Conservation (phyloP, 2,888 invertebrate species). For the Chrysodeixis includens region DNA sequence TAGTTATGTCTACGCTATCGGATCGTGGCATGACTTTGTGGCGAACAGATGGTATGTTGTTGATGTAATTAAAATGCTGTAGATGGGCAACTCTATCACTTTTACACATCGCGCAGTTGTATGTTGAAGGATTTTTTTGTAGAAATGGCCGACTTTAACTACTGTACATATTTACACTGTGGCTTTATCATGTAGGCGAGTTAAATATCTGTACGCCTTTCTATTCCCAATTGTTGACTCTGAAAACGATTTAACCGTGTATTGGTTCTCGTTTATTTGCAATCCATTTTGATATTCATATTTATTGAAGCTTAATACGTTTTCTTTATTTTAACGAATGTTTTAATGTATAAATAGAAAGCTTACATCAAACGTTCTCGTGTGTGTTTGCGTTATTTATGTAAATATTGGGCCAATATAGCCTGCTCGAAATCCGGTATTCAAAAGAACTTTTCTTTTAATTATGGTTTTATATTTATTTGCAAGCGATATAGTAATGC, state of each 20-base stretch:
- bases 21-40: too few species aligned
- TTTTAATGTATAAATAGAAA: constrained; percentile 14
- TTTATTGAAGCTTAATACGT: constrained; percentile 17
- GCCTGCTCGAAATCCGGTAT: background rate
- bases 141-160: too few species aligned
- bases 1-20: too few species aligned
- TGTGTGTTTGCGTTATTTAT: constrained; percentile 21
- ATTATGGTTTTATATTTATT: background rate
- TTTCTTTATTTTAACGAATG: constrained; percentile 24
- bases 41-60: too few species aligned
- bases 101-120: too few species aligned
- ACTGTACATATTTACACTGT: too few species aligned
- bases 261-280: constrained; percentile 31
- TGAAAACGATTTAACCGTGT: constrained; percentile 29
- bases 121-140: too few species aligned
- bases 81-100: too few species aligned
- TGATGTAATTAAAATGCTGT: too few species aligned
- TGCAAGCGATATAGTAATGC: background rate
- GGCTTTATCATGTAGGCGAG: constrained; percentile 26
- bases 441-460: background rate
- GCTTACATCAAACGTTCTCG: background rate
- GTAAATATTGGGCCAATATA: constrained; percentile 21
- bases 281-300: constrained; percentile 25
- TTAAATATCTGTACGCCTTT: constrained; percentile 34
- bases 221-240: constrained; percentile 43